Evolutionary conservation across 2,113 vertebrate species (phyloP), one percentile per base, ranked within the genome.

Genomic region (Cynocephalus volans): DNA sequence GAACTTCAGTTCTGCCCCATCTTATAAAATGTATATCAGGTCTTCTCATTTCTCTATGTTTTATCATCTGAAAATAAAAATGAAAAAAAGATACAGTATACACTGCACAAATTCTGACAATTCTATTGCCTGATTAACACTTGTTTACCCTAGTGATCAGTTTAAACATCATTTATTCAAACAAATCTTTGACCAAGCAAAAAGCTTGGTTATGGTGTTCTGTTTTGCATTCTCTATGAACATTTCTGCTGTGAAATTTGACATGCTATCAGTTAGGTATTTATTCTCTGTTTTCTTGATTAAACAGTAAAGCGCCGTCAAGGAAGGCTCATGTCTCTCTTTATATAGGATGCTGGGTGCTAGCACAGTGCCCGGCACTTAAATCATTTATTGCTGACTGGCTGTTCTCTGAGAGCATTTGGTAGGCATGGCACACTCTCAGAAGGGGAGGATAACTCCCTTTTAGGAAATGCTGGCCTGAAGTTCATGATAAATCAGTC

Each of bases 401-500:
- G 8, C 33, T 96, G 1, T 69, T 90, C 79, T 65, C 50, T 41
- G 81, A 90, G 64, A 77, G 33, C 65, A 81, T 82, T 95, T 96
- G 70, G 24, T 84, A 77, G 60, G 23, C 58, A 90, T 5, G 41
- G 13, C 69, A 64, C 18, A 41, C 80, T 82, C 28, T 88, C 76
- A 95, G 48, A 90, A 85, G 10, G 14, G 21, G 85, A 70, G 2
- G 21, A 54, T 60, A 84, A 88, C 45, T 96, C 14, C 48, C 60
- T 81, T 52, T 23, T n/a, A 83, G 54, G 62, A 4, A 76, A 3
- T n/a, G 36, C 50, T 88, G 70, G 1, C 48, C 31, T 79, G 56
- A 80, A 52, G 31, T 72, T 41, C 5, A 64, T 26, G 45, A 90
- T 84, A 93, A 96, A 96, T 95, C 81, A 81, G 41, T 90, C 54